phyloP scores from a whole-genome alignment of 2,797 vertebrate species.

The Syncerus caffer region DNA sequence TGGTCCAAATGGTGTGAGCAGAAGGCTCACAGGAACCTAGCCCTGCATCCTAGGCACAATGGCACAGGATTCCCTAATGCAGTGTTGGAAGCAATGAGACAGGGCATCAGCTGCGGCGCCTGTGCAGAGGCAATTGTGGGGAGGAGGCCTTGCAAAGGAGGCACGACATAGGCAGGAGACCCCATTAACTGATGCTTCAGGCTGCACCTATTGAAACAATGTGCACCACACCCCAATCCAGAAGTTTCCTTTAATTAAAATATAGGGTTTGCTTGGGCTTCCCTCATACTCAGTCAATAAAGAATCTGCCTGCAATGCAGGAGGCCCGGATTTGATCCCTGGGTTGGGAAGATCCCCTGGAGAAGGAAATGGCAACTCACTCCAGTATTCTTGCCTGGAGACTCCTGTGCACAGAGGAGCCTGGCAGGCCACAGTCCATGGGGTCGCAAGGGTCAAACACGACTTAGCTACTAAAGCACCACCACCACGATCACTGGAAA shows the following conservation, averaged over 20 bases:
- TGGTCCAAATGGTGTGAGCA: background rate
- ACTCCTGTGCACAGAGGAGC: background rate
- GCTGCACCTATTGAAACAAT: background rate
- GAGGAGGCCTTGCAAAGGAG: background rate
- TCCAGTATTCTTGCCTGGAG: background rate
- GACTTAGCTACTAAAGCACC: background rate
- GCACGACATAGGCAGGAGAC: background rate
- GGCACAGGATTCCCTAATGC: background rate
- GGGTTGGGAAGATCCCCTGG: background rate
- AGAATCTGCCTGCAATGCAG: background rate
- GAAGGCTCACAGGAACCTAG: background rate
- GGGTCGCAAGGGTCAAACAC: background rate
- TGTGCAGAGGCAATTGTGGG: rapidly evolving
- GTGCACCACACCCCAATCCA: background rate
- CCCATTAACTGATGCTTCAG: background rate
- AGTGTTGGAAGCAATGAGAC: background rate
- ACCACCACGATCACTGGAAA: background rate
- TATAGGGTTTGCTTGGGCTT: background rate
- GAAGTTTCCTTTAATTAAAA: background rate
- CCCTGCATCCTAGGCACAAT: rapidly evolving
- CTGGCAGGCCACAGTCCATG: background rate
- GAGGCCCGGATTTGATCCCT: background rate
- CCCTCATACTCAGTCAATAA: background rate
- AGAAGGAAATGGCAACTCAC: background rate
- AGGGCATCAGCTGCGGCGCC: rapidly evolving